Conservation (phyloP, 2,888 invertebrate genomes). For the Latrodectus elegans region DNA sequence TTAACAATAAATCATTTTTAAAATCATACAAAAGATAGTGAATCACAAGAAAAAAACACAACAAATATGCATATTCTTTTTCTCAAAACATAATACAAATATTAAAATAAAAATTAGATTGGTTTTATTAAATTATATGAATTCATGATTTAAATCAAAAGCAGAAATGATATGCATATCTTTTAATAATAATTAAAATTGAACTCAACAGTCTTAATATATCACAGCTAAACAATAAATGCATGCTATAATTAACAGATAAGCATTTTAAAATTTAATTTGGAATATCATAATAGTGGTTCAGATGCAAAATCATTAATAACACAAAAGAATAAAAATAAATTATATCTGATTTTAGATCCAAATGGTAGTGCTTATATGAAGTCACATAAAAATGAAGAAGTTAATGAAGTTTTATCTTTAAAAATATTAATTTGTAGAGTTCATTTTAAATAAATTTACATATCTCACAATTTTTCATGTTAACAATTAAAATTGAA, state of each 20-base stretch:
- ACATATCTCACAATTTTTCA: too few species aligned
- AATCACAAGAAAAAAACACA: constrained; percentile 30
- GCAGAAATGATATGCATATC: constrained; percentile 38
- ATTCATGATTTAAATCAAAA: constrained; percentile 1
- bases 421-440: too few species aligned
- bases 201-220: constrained; percentile 31
- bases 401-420: too few species aligned
- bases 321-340: too few species aligned
- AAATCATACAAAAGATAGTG: constrained; percentile 31
- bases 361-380: too few species aligned
- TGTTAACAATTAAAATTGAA: too few species aligned
- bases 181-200: constrained; percentile 13
- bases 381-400: too few species aligned
- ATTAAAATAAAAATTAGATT: constrained; percentile 18
- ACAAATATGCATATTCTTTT: constrained; percentile 40
- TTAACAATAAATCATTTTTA: constrained; percentile 33
- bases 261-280: too few species aligned
- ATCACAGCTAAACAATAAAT: constrained; percentile 68
- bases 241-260: constrained; percentile 31
- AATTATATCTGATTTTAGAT: too few species aligned
- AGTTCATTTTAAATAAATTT: too few species aligned
- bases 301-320: too few species aligned
- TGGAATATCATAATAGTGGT: too few species aligned
- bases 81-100: constrained; percentile 22
- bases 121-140: not conserved